phyloP scores from a whole-genome alignment of 2,888 invertebrate genomes.

The Epinotia brunnichana region DNA sequence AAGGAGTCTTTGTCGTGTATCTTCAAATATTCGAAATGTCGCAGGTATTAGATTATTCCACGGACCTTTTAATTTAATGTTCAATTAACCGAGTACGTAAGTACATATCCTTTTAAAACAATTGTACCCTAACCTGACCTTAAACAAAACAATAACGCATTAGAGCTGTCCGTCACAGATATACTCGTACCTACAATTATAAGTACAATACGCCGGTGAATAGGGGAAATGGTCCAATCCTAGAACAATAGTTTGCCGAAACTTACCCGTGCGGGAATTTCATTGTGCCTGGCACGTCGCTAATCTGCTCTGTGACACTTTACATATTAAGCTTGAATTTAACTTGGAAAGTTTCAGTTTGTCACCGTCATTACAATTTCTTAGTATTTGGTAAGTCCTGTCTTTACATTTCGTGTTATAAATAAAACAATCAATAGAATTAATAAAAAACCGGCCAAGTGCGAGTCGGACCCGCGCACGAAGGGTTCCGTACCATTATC shows the following conservation, averaged over 20 bases:
- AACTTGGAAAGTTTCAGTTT: slow-evolving; percentile 51
- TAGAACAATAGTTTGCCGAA: slow-evolving; percentile 45
- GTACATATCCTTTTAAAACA: slow-evolving; percentile 48
- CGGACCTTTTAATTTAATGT: slow-evolving; percentile 1
- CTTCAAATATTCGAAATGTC: neutral
- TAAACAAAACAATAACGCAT: slow-evolving; percentile 40
- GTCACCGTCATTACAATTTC: slow-evolving; percentile 35
- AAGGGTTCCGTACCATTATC: too few relatives aligned
- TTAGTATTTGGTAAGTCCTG: slow-evolving; percentile 21
- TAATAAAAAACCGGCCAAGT: too few relatives aligned
- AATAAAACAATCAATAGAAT: neutral
- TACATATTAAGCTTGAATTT: slow-evolving; percentile 64
- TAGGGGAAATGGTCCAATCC: slow-evolving; percentile 40
- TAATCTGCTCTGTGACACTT: slow-evolving; percentile 68
- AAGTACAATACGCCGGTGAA: slow-evolving; percentile 39
- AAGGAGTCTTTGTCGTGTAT: neutral
- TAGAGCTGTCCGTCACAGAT: slow-evolving; percentile 40
- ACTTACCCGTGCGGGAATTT: slow-evolving; percentile 56
- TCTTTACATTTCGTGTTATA: neutral
- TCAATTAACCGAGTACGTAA: slow-evolving; percentile 21
- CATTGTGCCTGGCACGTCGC: slow-evolving; percentile 62
- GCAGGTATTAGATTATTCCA: neutral
- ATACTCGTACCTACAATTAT: slow-evolving; percentile 29
- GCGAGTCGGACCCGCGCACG: too few relatives aligned
- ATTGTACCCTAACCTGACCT: slow-evolving; percentile 50